Evolutionary conservation across 2,113 vertebrate genomes (phyloP), one percentile per base, ranked within the genome.

Genomic region (Entelurus aequoreus): DNA sequence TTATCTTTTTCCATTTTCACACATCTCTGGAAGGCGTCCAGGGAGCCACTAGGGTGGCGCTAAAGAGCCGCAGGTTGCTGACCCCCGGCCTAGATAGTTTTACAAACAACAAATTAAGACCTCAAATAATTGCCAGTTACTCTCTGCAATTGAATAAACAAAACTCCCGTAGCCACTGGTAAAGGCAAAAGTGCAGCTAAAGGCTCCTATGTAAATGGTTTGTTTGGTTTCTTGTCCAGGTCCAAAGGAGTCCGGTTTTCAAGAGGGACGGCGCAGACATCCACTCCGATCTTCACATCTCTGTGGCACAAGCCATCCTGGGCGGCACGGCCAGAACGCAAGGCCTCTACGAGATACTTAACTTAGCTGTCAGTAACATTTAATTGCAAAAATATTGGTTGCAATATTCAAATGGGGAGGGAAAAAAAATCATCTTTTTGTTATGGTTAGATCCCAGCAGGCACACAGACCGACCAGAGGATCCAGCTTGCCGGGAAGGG

Each of bases 261-360:
- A 90, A 92, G 88, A 92, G 97, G 63, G 94, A 96, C 0, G 93
- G 96, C 0, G 92, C 96, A n/a, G 97, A 99, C 59, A 90, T 99
- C 84, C 96, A 98, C 72, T 99, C 97, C 0, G 94, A 98, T 62
- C 90, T 96, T 54, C 81, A 74, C 1, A 78, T 99, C 68, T 97
- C 97, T 0, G 69, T 99, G 76, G 96, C 95, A 15, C 97, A 99
- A 84, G 95, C 96, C 2, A 80, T 98, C 60, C 90, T 99, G 37
- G 96, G 97, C 3, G 97, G 97, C 21, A 94, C 95, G 1, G 92
- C 93, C 67, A 84, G 92, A 40, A 50, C 94, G 1, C 95, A 94
- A 58, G 96, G 97, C 70, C 89, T 99, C 28, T 94, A 98, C 0
- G 96, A 99, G 86, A 94, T 90, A 0, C 89, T 97, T 74, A 97